phyloP scores from a whole-genome alignment of 2,113 vertebrate species.

The Empidonax traillii region DNA sequence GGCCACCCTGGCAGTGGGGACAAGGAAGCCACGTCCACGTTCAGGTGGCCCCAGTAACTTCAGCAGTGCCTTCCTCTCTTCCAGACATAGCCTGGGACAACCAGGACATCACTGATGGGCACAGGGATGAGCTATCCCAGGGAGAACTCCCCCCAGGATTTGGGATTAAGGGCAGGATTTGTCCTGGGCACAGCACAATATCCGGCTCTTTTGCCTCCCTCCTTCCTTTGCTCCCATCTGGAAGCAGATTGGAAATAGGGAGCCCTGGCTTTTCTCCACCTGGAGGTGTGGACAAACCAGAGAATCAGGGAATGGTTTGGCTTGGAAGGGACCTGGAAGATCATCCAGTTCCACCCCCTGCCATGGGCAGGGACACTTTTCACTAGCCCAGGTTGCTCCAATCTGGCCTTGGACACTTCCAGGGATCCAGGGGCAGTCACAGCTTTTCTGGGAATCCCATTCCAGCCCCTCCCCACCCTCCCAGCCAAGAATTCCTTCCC shows the following conservation, averaged over 20 bases:
- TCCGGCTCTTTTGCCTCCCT: background rate
- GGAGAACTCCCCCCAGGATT: background rate
- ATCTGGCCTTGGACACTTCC: background rate
- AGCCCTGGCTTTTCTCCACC: background rate
- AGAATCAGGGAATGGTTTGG: background rate
- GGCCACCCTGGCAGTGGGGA: rapidly evolving
- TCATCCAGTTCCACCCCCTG: background rate
- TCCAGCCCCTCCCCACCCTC: background rate
- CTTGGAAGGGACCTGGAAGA: background rate
- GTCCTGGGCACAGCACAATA: background rate
- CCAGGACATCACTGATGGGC: background rate
- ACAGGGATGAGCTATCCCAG: background rate
- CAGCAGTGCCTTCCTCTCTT: background rate
- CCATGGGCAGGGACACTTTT: background rate
- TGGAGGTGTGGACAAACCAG: background rate
- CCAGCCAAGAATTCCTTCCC: rapidly evolving
- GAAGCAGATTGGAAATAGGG: background rate
- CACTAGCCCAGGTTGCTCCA: background rate
- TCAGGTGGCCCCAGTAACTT: background rate
- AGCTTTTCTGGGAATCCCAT: background rate
- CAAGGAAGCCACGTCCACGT: background rate
- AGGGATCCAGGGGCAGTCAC: background rate
- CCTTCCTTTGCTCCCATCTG: background rate
- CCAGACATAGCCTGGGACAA: background rate
- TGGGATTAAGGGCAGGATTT: background rate